Percentiles rank a stretch among this genome's conserved stretches.
Conservation (phyloP, 2,113 vertebrate species). For the Cygnus atratus region DNA sequence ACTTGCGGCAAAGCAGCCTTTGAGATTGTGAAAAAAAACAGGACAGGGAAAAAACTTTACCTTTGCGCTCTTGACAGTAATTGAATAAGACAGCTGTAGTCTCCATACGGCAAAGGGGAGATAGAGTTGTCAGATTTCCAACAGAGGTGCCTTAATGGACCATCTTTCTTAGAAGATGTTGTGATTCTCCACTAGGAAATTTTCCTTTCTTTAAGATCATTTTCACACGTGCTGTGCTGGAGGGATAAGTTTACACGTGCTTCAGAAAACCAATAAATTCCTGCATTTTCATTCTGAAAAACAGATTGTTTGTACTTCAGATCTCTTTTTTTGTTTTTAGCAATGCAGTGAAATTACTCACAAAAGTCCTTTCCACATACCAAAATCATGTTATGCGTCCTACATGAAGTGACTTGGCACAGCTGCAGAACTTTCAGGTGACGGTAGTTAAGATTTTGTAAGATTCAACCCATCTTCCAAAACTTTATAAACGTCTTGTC, state of each 20-base stretch:
- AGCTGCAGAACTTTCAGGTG: not conserved
- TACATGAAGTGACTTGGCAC: not conserved
- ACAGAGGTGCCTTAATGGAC: not conserved
- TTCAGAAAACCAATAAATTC: not conserved
- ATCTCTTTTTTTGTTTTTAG: not conserved
- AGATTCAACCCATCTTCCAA: not conserved
- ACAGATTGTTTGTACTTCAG: not conserved
- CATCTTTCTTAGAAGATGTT: not conserved
- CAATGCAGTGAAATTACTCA: not conserved
- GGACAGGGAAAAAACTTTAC: not conserved
- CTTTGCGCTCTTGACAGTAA: not conserved
- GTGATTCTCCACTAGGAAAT: not conserved
- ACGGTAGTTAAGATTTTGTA: not conserved
- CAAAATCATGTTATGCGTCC: not conserved
- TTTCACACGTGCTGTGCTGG: not conserved
- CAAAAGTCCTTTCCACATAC: not conserved
- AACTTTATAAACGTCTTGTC: not conserved
- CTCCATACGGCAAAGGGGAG: not conserved
- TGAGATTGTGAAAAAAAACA: not conserved
- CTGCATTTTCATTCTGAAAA: not conserved
- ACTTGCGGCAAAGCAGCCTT: not conserved
- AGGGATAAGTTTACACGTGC: not conserved
- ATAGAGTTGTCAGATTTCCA: not conserved
- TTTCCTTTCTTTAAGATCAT: not conserved
- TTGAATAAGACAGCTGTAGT: not conserved